Evolutionary conservation across 2,888 invertebrate species (phyloP).

Genomic region (Platerodrilus igneus): DNA sequence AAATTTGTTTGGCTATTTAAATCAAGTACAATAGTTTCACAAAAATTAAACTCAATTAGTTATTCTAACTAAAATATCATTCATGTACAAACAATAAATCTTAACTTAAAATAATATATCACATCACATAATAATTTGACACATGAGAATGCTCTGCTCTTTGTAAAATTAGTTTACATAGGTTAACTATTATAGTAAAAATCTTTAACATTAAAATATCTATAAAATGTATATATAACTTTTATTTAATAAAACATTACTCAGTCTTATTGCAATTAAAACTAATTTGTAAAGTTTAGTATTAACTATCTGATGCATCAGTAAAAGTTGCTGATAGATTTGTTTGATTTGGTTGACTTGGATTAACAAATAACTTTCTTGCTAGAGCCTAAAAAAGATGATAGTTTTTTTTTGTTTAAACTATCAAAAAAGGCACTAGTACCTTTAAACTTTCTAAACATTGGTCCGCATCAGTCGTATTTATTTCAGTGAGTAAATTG

Average conservation of each 20-base stretch:
- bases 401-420: constrained; percentile 4
- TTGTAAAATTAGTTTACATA: constrained; percentile 21
- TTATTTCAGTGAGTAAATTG: constrained; percentile 87
- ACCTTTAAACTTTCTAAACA: constrained; percentile 83
- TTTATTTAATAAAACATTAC: constrained; percentile 32
- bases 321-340: constrained; percentile 32
- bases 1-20: no score
- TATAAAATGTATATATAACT: constrained; percentile 40
- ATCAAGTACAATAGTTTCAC: no score
- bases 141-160: constrained; percentile 40
- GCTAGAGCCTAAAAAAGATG: constrained; percentile 62
- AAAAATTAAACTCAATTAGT: constrained; percentile 5
- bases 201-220: constrained; percentile 33
- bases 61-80: constrained; percentile 13
- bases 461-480: constrained; percentile 94
- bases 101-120: constrained; percentile 21
- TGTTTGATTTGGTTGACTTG: constrained; percentile 62
- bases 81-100: constrained; percentile 16
- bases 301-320: constrained; percentile 35
- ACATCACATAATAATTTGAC: constrained; percentile 47
- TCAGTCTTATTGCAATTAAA: constrained; percentile 36
- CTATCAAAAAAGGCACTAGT: constrained; percentile 16
- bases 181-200: constrained; percentile 15
- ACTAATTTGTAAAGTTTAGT: constrained; percentile 29
- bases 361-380: constrained; percentile 74